These are phyloP conservation scores for Diceros bicornis DNA, from an alignment of 2,797 vertebrate species.

Conservation along the genomic window DNA sequence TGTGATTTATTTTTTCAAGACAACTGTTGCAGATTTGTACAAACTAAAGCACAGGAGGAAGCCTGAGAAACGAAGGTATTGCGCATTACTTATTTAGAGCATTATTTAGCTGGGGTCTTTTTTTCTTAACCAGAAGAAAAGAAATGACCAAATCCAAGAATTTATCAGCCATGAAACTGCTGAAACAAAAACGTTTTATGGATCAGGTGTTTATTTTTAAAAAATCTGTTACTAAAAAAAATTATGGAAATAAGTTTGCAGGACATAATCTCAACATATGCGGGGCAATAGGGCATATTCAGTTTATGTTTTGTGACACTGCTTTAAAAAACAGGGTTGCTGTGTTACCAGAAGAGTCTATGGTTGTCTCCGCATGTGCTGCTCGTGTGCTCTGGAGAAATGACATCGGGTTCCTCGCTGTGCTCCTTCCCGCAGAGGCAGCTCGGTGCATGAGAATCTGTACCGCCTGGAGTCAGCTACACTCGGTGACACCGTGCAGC, in stretches of 20 bases:
- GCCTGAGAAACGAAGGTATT: neutral
- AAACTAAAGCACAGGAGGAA: neutral
- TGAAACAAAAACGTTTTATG: conserved; percentile 60
- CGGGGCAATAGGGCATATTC: neutral
- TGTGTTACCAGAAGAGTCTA: neutral
- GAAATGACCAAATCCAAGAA: neutral
- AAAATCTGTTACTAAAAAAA: conserved; percentile 18
- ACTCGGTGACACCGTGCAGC: neutral
- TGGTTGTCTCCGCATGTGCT: neutral
- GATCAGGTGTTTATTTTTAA: conserved; percentile 13
- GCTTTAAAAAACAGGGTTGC: neutral
- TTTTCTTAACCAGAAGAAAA: neutral
- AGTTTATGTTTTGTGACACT: neutral
- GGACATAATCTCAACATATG: neutral
- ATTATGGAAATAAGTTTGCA: conserved; percentile 18
- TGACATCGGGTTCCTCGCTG: neutral
- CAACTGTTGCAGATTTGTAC: neutral
- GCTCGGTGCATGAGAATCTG: neutral
- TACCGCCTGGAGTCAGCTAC: neutral
- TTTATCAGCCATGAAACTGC: conserved; percentile 61
- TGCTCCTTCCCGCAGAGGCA: neutral
- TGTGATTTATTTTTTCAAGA: conserved; percentile 51
- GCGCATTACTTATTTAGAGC: conserved; percentile 7
- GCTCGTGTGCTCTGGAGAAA: neutral
- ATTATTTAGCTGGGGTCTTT: conserved; percentile 4